Base-by-base conservation (phyloP, 1,140 invertebrate species). In the Micrasema minimum region DNA sequence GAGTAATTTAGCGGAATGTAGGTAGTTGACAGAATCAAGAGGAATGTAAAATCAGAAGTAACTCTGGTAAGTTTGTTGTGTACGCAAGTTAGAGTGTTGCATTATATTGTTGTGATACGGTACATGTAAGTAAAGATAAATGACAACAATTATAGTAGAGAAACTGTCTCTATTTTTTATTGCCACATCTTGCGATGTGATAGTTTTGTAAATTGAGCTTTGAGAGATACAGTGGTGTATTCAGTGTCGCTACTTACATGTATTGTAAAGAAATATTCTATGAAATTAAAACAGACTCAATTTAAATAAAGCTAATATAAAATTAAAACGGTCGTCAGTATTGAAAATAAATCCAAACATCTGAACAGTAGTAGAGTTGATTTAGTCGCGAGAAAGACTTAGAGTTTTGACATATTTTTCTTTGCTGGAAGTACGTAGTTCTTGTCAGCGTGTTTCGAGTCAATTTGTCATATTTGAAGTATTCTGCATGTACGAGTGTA, bases 331-430 rank as follows among this genome's bases (percentile, higher is more conserved):
- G 69, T 71, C 72, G 64, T 71, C 72, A 69, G 59, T 71, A 68
- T 71, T 68, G 57, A 69, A 68, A 69, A 55, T 45, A 62, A 23
- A 45, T 61, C 26, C 51, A 64, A 74, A 62, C 69, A 74, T 71
- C 69, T 71, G 69, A 74, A 74, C 57, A 74, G 73, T 75, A 75
- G 73, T 75, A 51, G 73, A 75, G 73, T 75, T 75, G 72, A 75
- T 71, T 85, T 85, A 85, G 83, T 85, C 80, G 83, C 82, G 82
- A 82, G 81, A 80, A n/a, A 79, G 80, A 84, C 82, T 80, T 85
- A 85, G 83, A 83, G 83, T 85, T 85, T 85, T 85, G 83, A 85
- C 83, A 83, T 83, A 82, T 83, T 85, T 85, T 85, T 85, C 82
- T 85, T 85, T 85, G 82, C 83, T 85, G 83, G 83, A 83, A 84